A percentile compares a stretch with the other conserved stretches of the same genome.
Conservation (phyloP, 2,113 vertebrate genomes). For the Hystrix cristata region DNA sequence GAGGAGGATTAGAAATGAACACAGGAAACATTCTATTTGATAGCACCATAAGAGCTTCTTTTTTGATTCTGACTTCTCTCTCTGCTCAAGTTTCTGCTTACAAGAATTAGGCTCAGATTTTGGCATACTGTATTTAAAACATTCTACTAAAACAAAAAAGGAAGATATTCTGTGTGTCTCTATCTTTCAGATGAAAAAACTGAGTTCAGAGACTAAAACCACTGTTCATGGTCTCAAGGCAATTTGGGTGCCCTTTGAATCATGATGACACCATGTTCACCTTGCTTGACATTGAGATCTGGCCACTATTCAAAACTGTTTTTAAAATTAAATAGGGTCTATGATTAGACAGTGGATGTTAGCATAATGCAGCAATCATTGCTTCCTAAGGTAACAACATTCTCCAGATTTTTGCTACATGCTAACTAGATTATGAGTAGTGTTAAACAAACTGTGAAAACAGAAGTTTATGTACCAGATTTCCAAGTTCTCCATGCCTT, state of each 20-base stretch:
- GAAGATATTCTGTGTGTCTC: not conserved
- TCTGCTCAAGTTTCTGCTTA: not conserved
- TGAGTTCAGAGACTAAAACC: constrained; percentile 51
- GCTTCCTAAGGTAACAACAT: constrained; percentile 25
- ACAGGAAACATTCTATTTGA: not conserved
- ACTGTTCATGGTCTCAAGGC: not conserved
- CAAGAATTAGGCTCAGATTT: not conserved
- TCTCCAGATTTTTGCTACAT: constrained; percentile 36
- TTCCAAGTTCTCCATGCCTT: not conserved
- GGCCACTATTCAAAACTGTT: not conserved
- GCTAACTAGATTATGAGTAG: not conserved
- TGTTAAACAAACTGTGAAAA: constrained; percentile 28
- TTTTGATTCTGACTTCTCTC: constrained; percentile 20
- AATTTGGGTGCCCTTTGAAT: not conserved
- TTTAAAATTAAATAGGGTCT: constrained; percentile 17
- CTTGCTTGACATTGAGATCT: not conserved
- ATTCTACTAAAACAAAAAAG: not conserved
- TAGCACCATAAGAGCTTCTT: not conserved
- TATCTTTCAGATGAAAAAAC: not conserved
- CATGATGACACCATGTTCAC: not conserved
- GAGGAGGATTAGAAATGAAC: constrained; percentile 17
- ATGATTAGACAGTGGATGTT: not conserved
- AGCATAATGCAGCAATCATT: not conserved
- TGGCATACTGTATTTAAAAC: not conserved
- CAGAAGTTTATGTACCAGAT: not conserved